phyloP scores from a whole-genome alignment of 2,113 vertebrate genomes.

The Chrysemys picta region DNA sequence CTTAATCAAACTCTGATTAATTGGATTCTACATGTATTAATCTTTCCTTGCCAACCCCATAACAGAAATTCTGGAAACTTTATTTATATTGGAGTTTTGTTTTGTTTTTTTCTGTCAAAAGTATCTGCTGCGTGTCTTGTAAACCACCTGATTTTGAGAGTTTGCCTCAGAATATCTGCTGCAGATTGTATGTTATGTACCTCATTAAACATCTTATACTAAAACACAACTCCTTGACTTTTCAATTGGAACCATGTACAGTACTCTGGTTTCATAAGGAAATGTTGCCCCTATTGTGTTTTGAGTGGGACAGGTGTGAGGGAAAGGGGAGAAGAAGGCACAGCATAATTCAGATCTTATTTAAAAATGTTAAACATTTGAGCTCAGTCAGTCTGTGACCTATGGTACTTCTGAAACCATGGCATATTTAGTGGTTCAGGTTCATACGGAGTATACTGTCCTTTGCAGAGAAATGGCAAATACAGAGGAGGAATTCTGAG shows the following conservation, averaged over 20 bases:
- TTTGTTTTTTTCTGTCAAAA: not conserved
- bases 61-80: not conserved
- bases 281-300: not conserved
- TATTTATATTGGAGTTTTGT: not conserved
- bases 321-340: no score
- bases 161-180: no score
- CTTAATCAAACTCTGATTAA: not conserved
- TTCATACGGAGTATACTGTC: accelerated
- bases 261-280: not conserved
- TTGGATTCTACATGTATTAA: not conserved
- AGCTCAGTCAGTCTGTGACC: not conserved
- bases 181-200: not conserved
- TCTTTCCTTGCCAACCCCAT: not conserved
- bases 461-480: not conserved
- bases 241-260: not conserved
- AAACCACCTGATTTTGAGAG: not conserved
- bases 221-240: not conserved
- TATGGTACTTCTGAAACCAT: not conserved
- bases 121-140: not conserved
- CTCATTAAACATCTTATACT: not conserved
- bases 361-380: not conserved
- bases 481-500: not conserved
- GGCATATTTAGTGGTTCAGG: not conserved
- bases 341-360: not conserved
- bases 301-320: not conserved